phyloP scores from a whole-genome alignment of 2,113 vertebrate genomes.

The Otocyon megalotis region DNA sequence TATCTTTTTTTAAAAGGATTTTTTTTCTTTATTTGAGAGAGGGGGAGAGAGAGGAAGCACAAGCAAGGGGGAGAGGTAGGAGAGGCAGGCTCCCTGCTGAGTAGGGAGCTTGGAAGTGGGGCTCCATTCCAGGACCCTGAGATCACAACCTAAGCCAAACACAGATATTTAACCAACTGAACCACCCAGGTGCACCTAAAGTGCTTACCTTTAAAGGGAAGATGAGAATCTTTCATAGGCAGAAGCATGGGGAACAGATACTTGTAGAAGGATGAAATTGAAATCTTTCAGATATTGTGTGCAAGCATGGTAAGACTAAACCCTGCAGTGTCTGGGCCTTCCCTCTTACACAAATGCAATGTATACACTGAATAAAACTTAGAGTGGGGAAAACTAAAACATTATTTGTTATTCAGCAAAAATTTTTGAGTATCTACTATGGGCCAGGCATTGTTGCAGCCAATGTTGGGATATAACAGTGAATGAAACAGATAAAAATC shows the following conservation, averaged over 20 bases:
- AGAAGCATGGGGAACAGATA: neutral
- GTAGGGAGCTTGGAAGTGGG: neutral
- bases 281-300: neutral
- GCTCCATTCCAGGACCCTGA: neutral
- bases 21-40: neutral
- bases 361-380: neutral
- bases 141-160: neutral
- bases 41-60: neutral
- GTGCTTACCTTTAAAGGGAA: neutral
- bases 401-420: neutral
- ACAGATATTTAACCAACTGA: neutral
- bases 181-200: neutral
- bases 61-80: neutral
- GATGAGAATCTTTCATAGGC: neutral
- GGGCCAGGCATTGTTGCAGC: neutral
- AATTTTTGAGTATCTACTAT: neutral
- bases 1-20: too few relatives aligned
- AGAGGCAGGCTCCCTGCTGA: neutral
- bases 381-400: neutral
- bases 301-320: neutral
- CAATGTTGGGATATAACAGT: neutral
- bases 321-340: neutral
- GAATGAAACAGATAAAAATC: slow-evolving; percentile 17
- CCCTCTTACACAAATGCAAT: neutral
- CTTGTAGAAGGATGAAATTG: neutral